These are phyloP conservation scores for Geopemphigus sp. DNA, from an alignment of 1,140 invertebrate genomes.

Conservation along the genomic window DNA sequence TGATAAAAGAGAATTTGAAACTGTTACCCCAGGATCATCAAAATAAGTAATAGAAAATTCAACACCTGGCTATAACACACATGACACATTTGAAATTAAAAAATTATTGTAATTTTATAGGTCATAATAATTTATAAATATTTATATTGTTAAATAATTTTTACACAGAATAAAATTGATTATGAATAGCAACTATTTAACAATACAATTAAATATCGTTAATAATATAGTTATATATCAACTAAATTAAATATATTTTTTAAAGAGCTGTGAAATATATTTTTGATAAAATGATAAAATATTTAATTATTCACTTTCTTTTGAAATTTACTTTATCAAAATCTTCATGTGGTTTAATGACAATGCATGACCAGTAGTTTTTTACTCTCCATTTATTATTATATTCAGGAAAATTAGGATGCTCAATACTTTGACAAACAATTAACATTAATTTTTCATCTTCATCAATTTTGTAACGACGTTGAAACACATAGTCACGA, in stretches of 20 bases:
- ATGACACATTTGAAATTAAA: not conserved
- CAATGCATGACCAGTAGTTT: slow-evolving; percentile 84
- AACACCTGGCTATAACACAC: slow-evolving; percentile 61
- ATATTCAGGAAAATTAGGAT: slow-evolving; percentile 55
- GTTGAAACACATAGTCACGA: slow-evolving; percentile 81
- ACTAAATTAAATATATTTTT: slow-evolving; percentile 6
- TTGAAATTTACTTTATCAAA: slow-evolving; percentile 60
- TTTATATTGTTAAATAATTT: too few species aligned
- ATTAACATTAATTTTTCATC: slow-evolving; percentile 58
- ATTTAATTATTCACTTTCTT: not conserved
- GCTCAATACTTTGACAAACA: slow-evolving; percentile 57
- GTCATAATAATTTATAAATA: too few species aligned
- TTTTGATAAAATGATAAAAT: not conserved
- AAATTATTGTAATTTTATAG: not conserved
- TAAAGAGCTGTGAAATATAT: not conserved
- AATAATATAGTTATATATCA: too few species aligned
- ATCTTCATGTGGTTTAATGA: slow-evolving; percentile 69
- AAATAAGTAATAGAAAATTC: slow-evolving; percentile 85
- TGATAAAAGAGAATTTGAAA: slow-evolving; percentile 51
- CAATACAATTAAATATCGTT: too few species aligned
- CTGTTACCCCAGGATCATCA: slow-evolving; percentile 70
- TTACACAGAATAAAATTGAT: too few species aligned
- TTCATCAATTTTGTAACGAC: slow-evolving; percentile 66
- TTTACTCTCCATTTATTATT: slow-evolving; percentile 61
- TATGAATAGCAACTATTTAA: too few species aligned